Conservation (phyloP, 2,888 invertebrate genomes). For the Tenthredo amoena region DNA sequence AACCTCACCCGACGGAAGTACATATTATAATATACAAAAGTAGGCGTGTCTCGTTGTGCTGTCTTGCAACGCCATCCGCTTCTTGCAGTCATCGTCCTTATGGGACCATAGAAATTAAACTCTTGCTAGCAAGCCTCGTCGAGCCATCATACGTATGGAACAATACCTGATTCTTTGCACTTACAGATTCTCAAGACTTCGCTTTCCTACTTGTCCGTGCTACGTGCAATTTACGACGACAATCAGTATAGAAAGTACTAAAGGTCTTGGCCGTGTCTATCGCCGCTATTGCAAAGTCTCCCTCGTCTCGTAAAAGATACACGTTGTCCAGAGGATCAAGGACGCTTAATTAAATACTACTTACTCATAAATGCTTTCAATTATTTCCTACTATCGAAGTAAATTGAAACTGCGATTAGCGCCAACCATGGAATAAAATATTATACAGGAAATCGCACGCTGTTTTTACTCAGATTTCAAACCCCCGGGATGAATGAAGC, state of each 20-base stretch:
- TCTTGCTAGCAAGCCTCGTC: constrained; percentile 15
- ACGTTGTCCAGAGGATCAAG: background rate
- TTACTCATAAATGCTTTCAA: background rate
- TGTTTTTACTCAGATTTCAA: background rate
- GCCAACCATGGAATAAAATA: background rate
- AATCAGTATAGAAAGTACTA: constrained; percentile 16
- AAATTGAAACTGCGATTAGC: background rate
- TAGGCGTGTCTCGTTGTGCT: constrained; percentile 39
- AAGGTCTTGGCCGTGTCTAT: constrained; percentile 29
- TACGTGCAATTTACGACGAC: constrained; percentile 50
- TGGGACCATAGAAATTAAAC: constrained; percentile 41
- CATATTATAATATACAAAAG: constrained; percentile 37
- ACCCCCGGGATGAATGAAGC: background rate
- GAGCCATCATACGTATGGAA: constrained; percentile 7
- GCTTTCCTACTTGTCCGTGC: constrained; percentile 44
- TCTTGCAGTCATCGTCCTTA: constrained; percentile 40
- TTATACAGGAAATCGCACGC: background rate
- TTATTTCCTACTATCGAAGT: background rate
- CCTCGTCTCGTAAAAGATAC: background rate
- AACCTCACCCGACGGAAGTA: constrained; percentile 40
- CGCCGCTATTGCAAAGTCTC: background rate
- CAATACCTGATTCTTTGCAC: constrained; percentile 35
- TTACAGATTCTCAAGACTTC: constrained; percentile 51
- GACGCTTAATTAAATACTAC: background rate
- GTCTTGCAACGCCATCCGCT: constrained; percentile 47